Evolutionary conservation across 1,140 invertebrate species (phyloP).

Genomic region (Zophobas morio): DNA sequence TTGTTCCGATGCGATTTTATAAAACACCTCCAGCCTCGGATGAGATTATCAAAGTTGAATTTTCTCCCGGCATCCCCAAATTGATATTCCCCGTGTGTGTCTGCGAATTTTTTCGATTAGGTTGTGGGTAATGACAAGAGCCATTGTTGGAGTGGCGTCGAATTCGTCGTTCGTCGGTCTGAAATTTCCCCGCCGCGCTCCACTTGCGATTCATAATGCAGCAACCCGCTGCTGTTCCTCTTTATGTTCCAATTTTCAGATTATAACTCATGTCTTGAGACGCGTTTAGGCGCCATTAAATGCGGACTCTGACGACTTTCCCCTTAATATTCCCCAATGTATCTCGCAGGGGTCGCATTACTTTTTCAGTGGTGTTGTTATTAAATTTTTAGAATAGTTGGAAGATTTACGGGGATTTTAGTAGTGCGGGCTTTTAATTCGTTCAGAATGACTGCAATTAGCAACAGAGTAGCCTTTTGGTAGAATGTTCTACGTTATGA

Average conservation of each 20-base stretch:
- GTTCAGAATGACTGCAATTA: no score
- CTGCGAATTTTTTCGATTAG: slow-evolving; percentile 5
- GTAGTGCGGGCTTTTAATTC: neutral
- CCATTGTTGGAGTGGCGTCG: neutral
- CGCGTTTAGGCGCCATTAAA: slow-evolving; percentile 44
- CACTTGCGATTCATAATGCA: slow-evolving; percentile 32
- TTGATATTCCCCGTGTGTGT: slow-evolving; percentile 2
- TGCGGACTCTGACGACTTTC: slow-evolving; percentile 33
- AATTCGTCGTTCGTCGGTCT: neutral
- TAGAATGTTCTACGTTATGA: no score
- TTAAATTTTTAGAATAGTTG: slow-evolving; percentile 31
- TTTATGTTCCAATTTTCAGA: slow-evolving; percentile 49
- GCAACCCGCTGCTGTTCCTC: slow-evolving; percentile 25
- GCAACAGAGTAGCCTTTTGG: no score
- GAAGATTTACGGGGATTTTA: neutral
- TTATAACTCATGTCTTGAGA: slow-evolving; percentile 47
- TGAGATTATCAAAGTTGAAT: neutral
- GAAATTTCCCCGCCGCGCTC: slow-evolving; percentile 6
- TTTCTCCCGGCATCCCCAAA: neutral
- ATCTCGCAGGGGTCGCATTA: neutral
- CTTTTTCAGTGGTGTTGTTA: slow-evolving; percentile 20
- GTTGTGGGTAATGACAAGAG: slow-evolving; percentile 1
- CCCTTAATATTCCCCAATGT: slow-evolving; percentile 13
- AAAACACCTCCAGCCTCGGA: slow-evolving; percentile 2
- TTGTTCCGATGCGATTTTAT: slow-evolving; percentile 1